phyloP scores from a whole-genome alignment of 2,888 invertebrate genomes.

The Protonemura montana region DNA sequence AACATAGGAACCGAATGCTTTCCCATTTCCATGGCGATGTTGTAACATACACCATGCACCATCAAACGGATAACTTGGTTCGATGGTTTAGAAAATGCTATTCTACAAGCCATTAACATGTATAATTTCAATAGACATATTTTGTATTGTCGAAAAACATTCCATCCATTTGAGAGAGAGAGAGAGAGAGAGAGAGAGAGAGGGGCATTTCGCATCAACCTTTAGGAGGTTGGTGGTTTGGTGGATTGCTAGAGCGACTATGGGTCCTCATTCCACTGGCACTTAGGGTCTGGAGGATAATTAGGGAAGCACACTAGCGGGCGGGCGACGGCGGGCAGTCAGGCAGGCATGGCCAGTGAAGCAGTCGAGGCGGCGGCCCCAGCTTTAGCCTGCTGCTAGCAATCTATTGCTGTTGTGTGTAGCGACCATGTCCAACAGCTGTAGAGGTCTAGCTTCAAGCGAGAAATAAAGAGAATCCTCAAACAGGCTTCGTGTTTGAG shows the following conservation, averaged over 20 bases:
- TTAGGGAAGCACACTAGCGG: conserved; percentile 48
- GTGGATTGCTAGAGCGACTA: conserved; percentile 56
- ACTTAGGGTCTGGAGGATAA: conserved; percentile 53
- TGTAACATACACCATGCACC: conserved; percentile 10
- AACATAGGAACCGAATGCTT: conserved; percentile 14
- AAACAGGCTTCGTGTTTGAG: conserved; percentile 22
- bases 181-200: conserved; percentile 27
- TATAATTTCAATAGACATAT: conserved; percentile 39
- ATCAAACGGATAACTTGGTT: conserved; percentile 39
- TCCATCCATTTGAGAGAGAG: conserved; percentile 29
- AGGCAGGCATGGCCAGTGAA: conserved; percentile 21
- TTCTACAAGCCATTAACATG: conserved; percentile 38
- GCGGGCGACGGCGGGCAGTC: conserved; percentile 34
- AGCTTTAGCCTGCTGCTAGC: conserved; percentile 23
- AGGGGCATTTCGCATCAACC: conserved; percentile 30
- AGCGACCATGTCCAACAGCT: conserved; percentile 49
- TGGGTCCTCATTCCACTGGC: conserved; percentile 56
- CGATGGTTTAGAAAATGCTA: conserved; percentile 32
- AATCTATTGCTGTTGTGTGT: conserved; percentile 44
- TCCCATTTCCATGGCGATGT: not conserved
- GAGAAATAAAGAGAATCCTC: conserved; percentile 40
- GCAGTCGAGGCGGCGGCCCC: not conserved
- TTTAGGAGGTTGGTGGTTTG: conserved; percentile 32
- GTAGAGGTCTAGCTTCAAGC: conserved; percentile 47
- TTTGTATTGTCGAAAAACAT: conserved; percentile 39